A percentile compares a stretch with the other conserved stretches of the same genome.
Conservation (phyloP, 2,113 vertebrate genomes). For the Nerophis ophidion region DNA sequence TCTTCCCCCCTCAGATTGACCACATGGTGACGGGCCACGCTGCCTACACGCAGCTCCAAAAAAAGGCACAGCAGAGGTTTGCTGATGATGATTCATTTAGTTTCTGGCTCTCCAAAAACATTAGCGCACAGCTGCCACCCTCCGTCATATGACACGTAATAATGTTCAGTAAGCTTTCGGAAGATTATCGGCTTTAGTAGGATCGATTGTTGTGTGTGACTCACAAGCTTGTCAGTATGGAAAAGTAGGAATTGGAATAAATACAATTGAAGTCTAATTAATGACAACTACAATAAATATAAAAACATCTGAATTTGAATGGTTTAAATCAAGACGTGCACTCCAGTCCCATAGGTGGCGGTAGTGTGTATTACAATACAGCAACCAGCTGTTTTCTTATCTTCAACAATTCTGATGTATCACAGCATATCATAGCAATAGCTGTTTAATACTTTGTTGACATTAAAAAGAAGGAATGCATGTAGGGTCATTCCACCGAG, state of each 20-base stretch:
- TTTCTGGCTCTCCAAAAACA: background rate
- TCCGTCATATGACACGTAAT: background rate
- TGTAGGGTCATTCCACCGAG: too few relatives aligned
- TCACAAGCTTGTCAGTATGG: background rate
- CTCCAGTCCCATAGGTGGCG: too few relatives aligned
- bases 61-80: conserved; percentile 79
- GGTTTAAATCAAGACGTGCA: too few relatives aligned
- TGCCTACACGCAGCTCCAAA: conserved; percentile 79
- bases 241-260: background rate
- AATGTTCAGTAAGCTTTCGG: conserved; percentile 4
- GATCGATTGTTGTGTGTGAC: background rate
- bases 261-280: too few relatives aligned
- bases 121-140: conserved; percentile 1
- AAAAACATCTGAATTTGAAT: too few relatives aligned
- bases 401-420: too few relatives aligned
- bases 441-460: too few relatives aligned
- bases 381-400: too few relatives aligned
- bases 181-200: background rate
- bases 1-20: conserved; percentile 79
- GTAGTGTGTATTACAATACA: too few relatives aligned
- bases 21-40: conserved; percentile 83
- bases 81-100: conserved; percentile 15
- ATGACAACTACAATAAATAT: too few relatives aligned
- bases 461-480: too few relatives aligned
- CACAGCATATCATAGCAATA: too few relatives aligned